Base-by-base conservation (phyloP, 2,888 invertebrate species). In the Latrodectus hesperus region DNA sequence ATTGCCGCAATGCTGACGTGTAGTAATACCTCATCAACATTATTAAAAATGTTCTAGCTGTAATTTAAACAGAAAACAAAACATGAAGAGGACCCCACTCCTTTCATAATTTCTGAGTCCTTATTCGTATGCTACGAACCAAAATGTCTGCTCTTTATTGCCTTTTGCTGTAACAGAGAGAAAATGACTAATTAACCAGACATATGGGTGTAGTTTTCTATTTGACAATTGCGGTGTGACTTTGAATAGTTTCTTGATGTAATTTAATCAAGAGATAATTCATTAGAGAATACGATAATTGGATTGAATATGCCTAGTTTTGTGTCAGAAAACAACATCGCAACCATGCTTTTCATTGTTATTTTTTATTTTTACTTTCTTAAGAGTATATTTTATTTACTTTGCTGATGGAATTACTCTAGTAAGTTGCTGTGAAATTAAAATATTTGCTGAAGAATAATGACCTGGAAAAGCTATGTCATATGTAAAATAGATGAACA, bases 241-340 rank as follows among this genome's bases (percentile, higher is more conserved):
- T 78, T 78, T 55, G 68, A 67, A 77, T 60, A 55, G 78, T 70
- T 67, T 70, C 70, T 78, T 70, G 70, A 17, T 73, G 26, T 81
- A 81, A 81, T 81, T 73, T 81, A 81, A 81, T 81, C 81, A 81
- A 60, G 53, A 53, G 72, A 81, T 60, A 73, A 81, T 26, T 65
- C 72, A 72, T 73, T 70, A 73, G 81, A 73, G 73, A 81, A 81
- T 79, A 71, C 49, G 60, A 64, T 79, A 79, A 79, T 79, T 79
- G 71, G 60, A 38, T 53, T 70, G 71, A 49, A 79, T 60, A 55
- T 78, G 51, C 22, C 71, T 49, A 55, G 71, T 49, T 10, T 60
- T 17, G 49, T 60, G 70, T 79, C 70, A 38, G n/a, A 60, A 16
- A 38, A 38, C 38, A 38, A 38, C n/a, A 16, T 12, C n/a, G 60